Evolutionary conservation across 2,888 invertebrate genomes (phyloP), one percentile per base, ranked within the genome.

Genomic region (Flexamia atlantica): DNA sequence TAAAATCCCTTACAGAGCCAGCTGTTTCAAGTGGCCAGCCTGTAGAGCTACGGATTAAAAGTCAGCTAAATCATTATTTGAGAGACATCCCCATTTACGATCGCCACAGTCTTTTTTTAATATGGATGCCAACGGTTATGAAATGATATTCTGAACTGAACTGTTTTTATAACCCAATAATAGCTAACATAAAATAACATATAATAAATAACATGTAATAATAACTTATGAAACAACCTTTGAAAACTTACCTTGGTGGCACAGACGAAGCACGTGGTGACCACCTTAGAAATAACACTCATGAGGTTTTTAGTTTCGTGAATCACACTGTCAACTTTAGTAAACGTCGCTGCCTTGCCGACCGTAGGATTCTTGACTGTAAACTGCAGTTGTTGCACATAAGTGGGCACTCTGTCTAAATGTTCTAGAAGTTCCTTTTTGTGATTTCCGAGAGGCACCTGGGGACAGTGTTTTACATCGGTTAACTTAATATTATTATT

Each of bases 231-330:
- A n/a, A n/a, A n/a, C n/a, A n/a, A n/a, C n/a, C n/a, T n/a, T n/a
- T n/a, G n/a, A n/a, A 46, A 12, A 10, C 14, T 92, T 92, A 99
- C 98, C 96, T 99, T 98, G 89, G 97, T 98, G 88, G 99, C 98
- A 93, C 99, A 99, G 91, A 98, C 97, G 92, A 99, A 98, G 91
- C 99, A 99, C 84, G 97, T 97, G 28, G 98, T 98, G 88, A 99
- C 99, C 88, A 99, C 98, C 93, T 99, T 99, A 89, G 99, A 98
- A 89, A 99, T 98, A 88, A 98, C 97, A 91, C 98, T 98, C 99
- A 99, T 99, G 87, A 99, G 94, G 91, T 98, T 98, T 91, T 99
- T 99, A 36, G 99, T 99, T 91, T 99, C 99, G 90, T 98, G 97
- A 89, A 99, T 99, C 86, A 99, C 99, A 90, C 97, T 98, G 92